These are phyloP conservation scores for Ceuthmochares aereus DNA, from an alignment of 2,113 vertebrate genomes.

Conservation along the genomic window DNA sequence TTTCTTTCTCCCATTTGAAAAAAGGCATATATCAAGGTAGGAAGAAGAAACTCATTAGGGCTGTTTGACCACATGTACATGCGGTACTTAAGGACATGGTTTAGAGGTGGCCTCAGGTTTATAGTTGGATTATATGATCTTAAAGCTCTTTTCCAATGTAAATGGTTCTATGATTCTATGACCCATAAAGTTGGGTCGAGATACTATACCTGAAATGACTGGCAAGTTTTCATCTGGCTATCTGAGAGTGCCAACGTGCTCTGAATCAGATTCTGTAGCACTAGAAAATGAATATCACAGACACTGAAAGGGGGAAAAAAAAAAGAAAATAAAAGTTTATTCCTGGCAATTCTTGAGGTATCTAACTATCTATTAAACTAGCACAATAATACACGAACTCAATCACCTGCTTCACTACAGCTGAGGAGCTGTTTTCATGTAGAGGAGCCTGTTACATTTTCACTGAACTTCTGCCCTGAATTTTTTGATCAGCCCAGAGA, in stretches of 20 bases:
- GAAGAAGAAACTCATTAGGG: background rate
- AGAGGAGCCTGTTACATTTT: background rate
- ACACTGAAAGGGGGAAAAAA: conserved; percentile 71
- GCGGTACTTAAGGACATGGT: background rate
- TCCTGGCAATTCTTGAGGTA: background rate
- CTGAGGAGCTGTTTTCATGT: background rate
- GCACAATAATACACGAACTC: background rate
- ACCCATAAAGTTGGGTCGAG: background rate
- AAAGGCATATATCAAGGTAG: background rate
- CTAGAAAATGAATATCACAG: conserved; percentile 88
- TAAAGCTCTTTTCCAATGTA: background rate
- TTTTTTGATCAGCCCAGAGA: background rate
- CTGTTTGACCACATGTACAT: background rate
- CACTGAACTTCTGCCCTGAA: background rate
- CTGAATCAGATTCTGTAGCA: conserved; percentile 93
- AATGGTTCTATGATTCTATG: background rate
- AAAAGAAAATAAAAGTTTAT: background rate
- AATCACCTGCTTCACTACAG: background rate
- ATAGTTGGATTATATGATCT: background rate
- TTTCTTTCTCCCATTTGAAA: background rate
- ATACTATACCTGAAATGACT: conserved; percentile 88
- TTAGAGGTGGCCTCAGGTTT: background rate
- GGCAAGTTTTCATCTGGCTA: conserved; percentile 88
- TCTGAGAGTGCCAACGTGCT: conserved; percentile 93
- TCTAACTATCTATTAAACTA: background rate